Base-by-base conservation (phyloP, 2,797 vertebrate species). In the Choloepus didactylus region DNA sequence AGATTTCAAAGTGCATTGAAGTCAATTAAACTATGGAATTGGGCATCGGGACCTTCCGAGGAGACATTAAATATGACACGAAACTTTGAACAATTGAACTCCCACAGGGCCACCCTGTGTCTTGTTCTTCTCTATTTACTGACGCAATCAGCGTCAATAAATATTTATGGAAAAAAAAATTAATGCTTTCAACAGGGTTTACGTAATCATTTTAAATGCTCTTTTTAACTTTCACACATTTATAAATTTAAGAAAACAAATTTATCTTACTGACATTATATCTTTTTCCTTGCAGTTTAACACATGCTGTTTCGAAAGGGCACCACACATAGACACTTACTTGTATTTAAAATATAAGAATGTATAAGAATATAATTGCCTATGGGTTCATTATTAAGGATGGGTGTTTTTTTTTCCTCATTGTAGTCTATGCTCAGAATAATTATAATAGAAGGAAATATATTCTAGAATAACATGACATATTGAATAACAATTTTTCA, bases 361-460 rank as follows among this genome's bases (percentile, higher is more conserved):
- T 72, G 60, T 3, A 18, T 15, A 54, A 31, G 82, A 29, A 14
- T 9, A 29, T 44, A 16, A 59, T 25, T 15, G 51, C 67, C 49
- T 75, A 1, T 31, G 2, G 51, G n/a, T 19, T n/a, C 56, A 12
- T 35, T 84, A 3, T 1, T 6, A 2, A 31, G 0, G 25, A 6
- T 8, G 29, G 6, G 0, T 6, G 16, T 5, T 56, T 12, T 38
- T 41, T 73, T 73, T 41, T 21, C n/a, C 38, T 41, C 31, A 25
- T 12, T 31, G 54, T 38, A 38, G 75, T 41, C 66, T 9, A 2
- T 49, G 46, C 83, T 79, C 51, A 12, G 60, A 15, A 46, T 35
- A 49, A 80, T 31, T 14, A 49, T 25, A 44, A 60, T 83, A 12
- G 44, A 69, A 75, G 44, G 59, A 73, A 56, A 23, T 9, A 1